Percentiles rank a stretch among this genome's conserved stretches.
Evolutionary conservation across 2,888 invertebrate species (phyloP).

Genomic region (Tridacna crocea): DNA sequence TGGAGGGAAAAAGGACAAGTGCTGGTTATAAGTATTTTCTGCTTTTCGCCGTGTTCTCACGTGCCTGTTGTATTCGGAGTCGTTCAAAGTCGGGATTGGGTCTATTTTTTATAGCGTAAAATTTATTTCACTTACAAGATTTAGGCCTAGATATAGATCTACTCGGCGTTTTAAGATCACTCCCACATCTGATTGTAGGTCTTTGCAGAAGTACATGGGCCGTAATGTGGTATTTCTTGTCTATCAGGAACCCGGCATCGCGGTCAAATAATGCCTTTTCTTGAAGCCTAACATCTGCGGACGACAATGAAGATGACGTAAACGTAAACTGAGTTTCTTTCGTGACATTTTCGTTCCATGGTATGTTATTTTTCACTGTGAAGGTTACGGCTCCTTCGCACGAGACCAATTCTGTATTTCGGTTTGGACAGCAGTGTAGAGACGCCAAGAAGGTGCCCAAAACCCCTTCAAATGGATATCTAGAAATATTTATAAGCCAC

Average conservation of each 20-base stretch:
- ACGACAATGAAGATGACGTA: not conserved
- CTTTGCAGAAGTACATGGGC: constrained; percentile 8
- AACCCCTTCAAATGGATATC: not conserved
- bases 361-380: constrained; percentile 3
- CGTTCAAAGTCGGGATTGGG: too few relatives aligned
- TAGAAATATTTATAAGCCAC: not conserved
- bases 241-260: constrained; percentile 2
- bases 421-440: not conserved
- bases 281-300: not conserved
- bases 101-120: too few relatives aligned
- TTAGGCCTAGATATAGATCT: too few relatives aligned
- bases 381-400: not conserved
- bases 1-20: too few relatives aligned
- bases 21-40: too few relatives aligned
- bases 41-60: too few relatives aligned
- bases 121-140: too few relatives aligned
- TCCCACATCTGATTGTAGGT: too few relatives aligned
- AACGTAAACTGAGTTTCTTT: not conserved
- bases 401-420: not conserved
- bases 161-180: too few relatives aligned
- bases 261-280: not conserved
- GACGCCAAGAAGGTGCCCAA: not conserved
- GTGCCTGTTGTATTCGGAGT: too few relatives aligned
- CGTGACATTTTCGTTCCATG: constrained; percentile 4
- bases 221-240: not conserved